These are phyloP conservation scores for Semicossyphus pulcher DNA, from an alignment of 2,113 vertebrate species.

Conservation along the genomic window DNA sequence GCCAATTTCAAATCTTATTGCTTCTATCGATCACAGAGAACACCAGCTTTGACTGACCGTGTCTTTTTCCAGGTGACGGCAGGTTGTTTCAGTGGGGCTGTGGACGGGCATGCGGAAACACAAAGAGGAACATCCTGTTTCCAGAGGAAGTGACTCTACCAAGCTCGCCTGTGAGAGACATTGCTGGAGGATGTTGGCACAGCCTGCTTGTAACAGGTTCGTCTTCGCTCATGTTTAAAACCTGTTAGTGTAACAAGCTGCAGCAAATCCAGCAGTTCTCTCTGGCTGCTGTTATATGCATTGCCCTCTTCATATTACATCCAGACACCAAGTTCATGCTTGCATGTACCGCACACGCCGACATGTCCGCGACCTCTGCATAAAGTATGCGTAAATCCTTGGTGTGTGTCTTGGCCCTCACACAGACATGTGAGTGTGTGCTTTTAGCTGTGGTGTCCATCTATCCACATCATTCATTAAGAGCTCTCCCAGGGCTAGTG, in stretches of 20 bases:
- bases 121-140: conserved; percentile 51
- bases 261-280: no score
- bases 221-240: conserved; percentile 14
- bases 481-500: conserved; percentile 74
- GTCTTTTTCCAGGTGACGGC: conserved; percentile 60
- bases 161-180: conserved; percentile 40
- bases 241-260: background rate
- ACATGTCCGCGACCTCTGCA: conserved; percentile 42
- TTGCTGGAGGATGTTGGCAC: conserved; percentile 57
- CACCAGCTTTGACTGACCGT: no score
- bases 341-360: conserved; percentile 4
- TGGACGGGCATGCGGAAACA: conserved; percentile 58
- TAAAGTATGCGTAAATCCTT: conserved; percentile 47
- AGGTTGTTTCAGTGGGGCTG: conserved; percentile 66
- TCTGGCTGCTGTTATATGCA: conserved; percentile 6
- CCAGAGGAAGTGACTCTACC: conserved; percentile 57
- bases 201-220: conserved; percentile 70
- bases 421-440: conserved; percentile 60
- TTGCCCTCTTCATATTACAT: conserved; percentile 15
- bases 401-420: conserved; percentile 55
- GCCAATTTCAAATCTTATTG: no score
- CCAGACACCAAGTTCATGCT: conserved; percentile 4
- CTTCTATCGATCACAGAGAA: no score
- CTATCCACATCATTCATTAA: conserved; percentile 81
- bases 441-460: conserved; percentile 68